Base-by-base conservation (phyloP, 2,797 vertebrate genomes). In the Gouania willdenowi region DNA sequence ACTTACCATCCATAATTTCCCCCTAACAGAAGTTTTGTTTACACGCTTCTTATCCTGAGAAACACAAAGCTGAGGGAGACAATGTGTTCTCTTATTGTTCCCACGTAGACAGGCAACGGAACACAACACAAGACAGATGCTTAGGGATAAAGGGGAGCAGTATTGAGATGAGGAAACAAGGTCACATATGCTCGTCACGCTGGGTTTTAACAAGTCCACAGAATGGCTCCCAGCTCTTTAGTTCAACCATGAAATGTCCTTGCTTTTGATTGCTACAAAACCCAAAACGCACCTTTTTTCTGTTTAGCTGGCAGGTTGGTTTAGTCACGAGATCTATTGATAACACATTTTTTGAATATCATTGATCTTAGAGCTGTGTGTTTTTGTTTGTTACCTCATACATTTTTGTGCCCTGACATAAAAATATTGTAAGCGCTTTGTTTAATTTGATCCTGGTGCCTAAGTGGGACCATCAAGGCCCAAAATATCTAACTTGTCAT, bases 61-160 rank as follows among this genome's bases (percentile, higher is more conserved):
- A 65, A 62, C 54, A 56, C 26, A 56, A 52, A 53, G 49, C 55
- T 11, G 30, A 55, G 52, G 52, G 57, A 75, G 58, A 64, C 65
- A 63, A 64, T 61, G 48, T 56, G 70, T 50, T 66, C 59, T 77
- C 68, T 65, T 63, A 53, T 73, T 66, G 67, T 52, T 63, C 55
- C 37, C 53, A 54, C 65, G 75, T 57, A 76, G 71, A 65, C 46
- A 57, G 67, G 61, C 65, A 76, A 64, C 64, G 34, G 21, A 49
- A 52, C 19, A 39, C 46, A 27, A 28, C 11, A 25, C 8, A 39
- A 61, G 69, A 66, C 59, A 69, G 54, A 68, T 60, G 63, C 46
- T 61, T 31, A 6, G 54, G 55, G 63, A 65, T 36, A 51, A 32
- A 31, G 42, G 49, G 49, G 27, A 35, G 39, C 43, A 25, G 26